Conservation (phyloP, 2,888 invertebrate genomes). For the Nudaria mundana region DNA sequence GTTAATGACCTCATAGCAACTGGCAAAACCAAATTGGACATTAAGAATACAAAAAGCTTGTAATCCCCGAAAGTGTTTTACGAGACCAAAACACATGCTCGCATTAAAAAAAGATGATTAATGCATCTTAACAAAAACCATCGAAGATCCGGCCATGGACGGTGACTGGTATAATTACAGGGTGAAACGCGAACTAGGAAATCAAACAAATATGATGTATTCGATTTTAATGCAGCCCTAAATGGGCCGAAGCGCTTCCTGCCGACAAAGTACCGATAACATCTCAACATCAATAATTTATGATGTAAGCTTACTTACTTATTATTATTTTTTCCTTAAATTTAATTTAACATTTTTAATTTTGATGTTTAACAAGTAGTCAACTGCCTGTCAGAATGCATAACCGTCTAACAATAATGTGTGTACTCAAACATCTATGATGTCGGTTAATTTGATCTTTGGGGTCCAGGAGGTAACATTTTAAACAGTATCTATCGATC, state of each 20-base stretch:
- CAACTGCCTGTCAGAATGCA: constrained; percentile 60
- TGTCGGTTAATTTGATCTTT: constrained; percentile 4
- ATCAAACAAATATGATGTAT: constrained; percentile 83
- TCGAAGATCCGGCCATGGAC: constrained; percentile 70
- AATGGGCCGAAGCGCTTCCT: constrained; percentile 79
- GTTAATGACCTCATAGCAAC: constrained; percentile 71
- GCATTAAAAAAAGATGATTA: constrained; percentile 78
- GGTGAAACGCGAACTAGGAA: constrained; percentile 79
- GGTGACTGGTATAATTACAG: constrained; percentile 80
- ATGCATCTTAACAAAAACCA: constrained; percentile 75
- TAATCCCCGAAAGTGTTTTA: constrained; percentile 72
- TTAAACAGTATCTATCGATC: neutral
- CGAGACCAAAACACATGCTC: constrained; percentile 75
- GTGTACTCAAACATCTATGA: constrained; percentile 35
- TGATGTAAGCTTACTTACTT: constrained; percentile 60
- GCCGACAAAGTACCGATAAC: constrained; percentile 65
- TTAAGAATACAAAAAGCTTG: constrained; percentile 68
- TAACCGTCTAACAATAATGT: constrained; percentile 56
- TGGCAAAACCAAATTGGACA: constrained; percentile 72
- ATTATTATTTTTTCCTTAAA: constrained; percentile 42
- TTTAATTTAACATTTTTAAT: constrained; percentile 68
- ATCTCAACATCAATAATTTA: constrained; percentile 74
- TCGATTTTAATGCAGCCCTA: constrained; percentile 82
- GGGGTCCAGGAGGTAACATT: too few species aligned
- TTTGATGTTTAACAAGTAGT: constrained; percentile 65